A percentile compares a stretch with the other conserved stretches of the same genome.
Evolutionary conservation across 2,113 vertebrate genomes (phyloP).

Genomic region (Amia ocellicauda): DNA sequence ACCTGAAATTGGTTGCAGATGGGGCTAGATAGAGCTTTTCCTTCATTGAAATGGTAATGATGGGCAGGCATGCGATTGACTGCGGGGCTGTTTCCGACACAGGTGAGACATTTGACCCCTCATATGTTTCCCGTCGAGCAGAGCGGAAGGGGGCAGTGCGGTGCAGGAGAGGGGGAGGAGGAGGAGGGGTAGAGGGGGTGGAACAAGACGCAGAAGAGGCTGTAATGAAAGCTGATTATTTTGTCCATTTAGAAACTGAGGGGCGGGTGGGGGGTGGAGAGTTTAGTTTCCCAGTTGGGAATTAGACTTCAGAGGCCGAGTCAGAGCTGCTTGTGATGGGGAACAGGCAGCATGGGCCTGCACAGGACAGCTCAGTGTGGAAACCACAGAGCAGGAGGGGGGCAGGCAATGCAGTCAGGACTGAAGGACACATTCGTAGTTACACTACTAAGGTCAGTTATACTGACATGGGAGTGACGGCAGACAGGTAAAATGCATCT

Average conservation of each 20-base stretch:
- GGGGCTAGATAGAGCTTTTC: constrained; percentile 39
- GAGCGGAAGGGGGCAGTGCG: constrained; percentile 30
- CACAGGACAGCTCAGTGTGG: too few relatives aligned
- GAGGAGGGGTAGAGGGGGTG: neutral
- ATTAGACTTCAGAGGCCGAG: too few relatives aligned
- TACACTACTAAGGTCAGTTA: too few relatives aligned
- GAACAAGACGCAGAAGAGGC: too few relatives aligned
- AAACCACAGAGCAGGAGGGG: too few relatives aligned
- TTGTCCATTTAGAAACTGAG: constrained; percentile 5
- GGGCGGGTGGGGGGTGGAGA: constrained; percentile 6
- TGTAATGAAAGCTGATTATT: constrained; percentile 24
- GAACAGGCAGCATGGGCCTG: too few relatives aligned
- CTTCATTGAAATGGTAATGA: constrained; percentile 52
- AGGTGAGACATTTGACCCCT: constrained; percentile 75
- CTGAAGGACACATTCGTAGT: too few relatives aligned
- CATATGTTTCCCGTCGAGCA: constrained; percentile 67
- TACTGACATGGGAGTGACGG: too few relatives aligned
- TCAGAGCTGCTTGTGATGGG: too few relatives aligned
- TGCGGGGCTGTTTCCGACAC: constrained; percentile 67
- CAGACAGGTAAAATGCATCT: too few relatives aligned
- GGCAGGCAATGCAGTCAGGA: too few relatives aligned
- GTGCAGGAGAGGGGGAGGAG: neutral
- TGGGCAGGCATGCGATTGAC: constrained; percentile 64
- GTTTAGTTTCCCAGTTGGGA: neutral
- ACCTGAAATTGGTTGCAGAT: constrained; percentile 76